Evolutionary conservation across 2,797 vertebrate genomes (phyloP), one percentile per base, ranked within the genome.

Genomic region (Parauchenoglanis punctatus): DNA sequence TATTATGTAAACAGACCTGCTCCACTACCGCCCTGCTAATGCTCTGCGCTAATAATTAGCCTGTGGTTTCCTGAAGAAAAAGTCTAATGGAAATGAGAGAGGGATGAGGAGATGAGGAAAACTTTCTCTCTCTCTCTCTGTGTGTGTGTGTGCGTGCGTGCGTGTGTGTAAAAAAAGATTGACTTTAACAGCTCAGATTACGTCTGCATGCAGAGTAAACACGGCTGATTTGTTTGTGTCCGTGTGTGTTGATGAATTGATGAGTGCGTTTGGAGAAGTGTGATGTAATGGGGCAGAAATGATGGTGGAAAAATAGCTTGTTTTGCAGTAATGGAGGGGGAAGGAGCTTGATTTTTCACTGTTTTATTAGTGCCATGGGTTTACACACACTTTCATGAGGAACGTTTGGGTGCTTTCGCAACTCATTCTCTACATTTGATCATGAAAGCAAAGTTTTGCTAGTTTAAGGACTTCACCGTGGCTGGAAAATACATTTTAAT

Each of bases 21-120:
- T 46, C 6, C 46, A 54, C 46, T 40, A n/a, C 49, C 56, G 44
- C 56, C 35, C 70, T 54, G 59, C 72, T 73, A 46, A 72, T 31
- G 86, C 58, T 65, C 56, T 49, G 68, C 13, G 68, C 80, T 87
- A 83, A 87, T 83, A 83, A 81, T 70, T 82, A 77, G 81, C 15
- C 0, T 3, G 75, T 40, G 61, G 72, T 67, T 87, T 87, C 81
- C 81, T 83, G 81, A 75, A 49, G 44, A 75, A 83, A 76, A 75
- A 8, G 80, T 28, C 40, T 23, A n/a, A 65, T 81, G 54, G 78
- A 82, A 87, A 87, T 82, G 80, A 75, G 49, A 81, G 54, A 40
- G 40, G 54, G 58, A 87, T 23, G 67, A 75, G 28, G 10, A 18
- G 58, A 86, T 23, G 72, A 72, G n/a, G 25, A 44, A 58, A 59